phyloP scores from a whole-genome alignment of 2,797 vertebrate species.

The Mico argentatus region DNA sequence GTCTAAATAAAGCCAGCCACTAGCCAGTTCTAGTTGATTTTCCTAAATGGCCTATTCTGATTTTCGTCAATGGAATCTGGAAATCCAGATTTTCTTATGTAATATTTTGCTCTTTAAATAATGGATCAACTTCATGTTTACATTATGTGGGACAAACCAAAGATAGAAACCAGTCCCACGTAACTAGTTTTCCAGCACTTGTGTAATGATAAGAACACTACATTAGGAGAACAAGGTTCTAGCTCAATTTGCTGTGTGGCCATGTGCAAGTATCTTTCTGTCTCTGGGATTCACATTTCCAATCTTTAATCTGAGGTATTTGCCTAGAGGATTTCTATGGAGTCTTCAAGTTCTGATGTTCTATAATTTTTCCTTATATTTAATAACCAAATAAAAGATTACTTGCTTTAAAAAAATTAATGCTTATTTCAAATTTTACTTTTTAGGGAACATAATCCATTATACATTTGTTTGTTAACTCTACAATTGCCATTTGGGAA shows the following conservation, averaged over 20 bases:
- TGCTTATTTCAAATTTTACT: constrained; percentile 28
- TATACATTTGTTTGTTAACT: constrained; percentile 2
- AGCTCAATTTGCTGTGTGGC: background rate
- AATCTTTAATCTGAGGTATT: background rate
- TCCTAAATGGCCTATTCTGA: background rate
- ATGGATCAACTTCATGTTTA: background rate
- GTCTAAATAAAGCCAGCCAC: background rate
- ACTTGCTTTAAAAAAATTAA: background rate
- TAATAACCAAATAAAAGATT: constrained; percentile 12
- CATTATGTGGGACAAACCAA: background rate
- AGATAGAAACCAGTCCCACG: background rate
- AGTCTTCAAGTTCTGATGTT: background rate
- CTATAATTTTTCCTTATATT: constrained; percentile 11
- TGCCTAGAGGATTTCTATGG: background rate
- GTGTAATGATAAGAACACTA: background rate
- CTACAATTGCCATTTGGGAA: constrained; percentile 3
- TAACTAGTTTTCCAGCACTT: background rate
- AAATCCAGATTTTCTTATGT: constrained; percentile 19
- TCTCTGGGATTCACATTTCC: constrained; percentile 20
- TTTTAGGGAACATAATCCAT: background rate
- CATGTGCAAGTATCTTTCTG: background rate
- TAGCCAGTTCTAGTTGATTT: background rate
- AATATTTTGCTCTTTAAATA: background rate
- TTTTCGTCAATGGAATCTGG: background rate
- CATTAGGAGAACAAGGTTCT: constrained; percentile 12